A percentile compares a stretch with the other conserved stretches of the same genome.
phyloP scores from a whole-genome alignment of 2,888 invertebrate species.

The Apeira syringaria region DNA sequence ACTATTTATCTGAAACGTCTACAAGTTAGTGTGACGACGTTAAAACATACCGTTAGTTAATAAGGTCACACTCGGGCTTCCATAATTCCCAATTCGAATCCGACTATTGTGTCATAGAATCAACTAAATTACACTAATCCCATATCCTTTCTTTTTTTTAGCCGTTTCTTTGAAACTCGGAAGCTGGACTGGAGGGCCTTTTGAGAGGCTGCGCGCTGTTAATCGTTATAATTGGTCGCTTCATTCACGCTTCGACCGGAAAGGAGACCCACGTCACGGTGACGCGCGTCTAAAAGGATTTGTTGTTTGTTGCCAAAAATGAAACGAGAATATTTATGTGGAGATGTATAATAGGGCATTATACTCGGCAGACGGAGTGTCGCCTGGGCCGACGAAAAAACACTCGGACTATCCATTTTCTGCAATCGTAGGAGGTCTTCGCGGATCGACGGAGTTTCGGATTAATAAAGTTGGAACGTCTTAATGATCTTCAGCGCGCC shows the following conservation, averaged over 20 bases:
- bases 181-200: constrained; percentile 64
- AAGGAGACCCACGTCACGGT: constrained; percentile 72
- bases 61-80: constrained; percentile 33
- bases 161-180: constrained; percentile 73
- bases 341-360: constrained; percentile 50
- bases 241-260: constrained; percentile 67
- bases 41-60: no score
- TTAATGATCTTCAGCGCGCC: no score
- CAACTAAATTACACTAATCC: constrained; percentile 67
- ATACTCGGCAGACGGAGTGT: constrained; percentile 65
- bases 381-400: constrained; percentile 49
- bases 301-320: constrained; percentile 66
- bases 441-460: constrained; percentile 20
- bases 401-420: constrained; percentile 30
- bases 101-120: constrained; percentile 40
- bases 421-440: constrained; percentile 42
- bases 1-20: constrained; percentile 32
- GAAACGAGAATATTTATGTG: constrained; percentile 58
- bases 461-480: constrained; percentile 14
- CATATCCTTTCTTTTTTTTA: constrained; percentile 56
- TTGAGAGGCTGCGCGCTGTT: constrained; percentile 55
- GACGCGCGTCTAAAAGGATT: constrained; percentile 71
- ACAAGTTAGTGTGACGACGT: not conserved
- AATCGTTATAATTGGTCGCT: constrained; percentile 76
- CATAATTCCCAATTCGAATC: constrained; percentile 34